Evolutionary conservation across 1,140 invertebrate species (phyloP).

Genomic region (Oreohelix idahoensis): DNA sequence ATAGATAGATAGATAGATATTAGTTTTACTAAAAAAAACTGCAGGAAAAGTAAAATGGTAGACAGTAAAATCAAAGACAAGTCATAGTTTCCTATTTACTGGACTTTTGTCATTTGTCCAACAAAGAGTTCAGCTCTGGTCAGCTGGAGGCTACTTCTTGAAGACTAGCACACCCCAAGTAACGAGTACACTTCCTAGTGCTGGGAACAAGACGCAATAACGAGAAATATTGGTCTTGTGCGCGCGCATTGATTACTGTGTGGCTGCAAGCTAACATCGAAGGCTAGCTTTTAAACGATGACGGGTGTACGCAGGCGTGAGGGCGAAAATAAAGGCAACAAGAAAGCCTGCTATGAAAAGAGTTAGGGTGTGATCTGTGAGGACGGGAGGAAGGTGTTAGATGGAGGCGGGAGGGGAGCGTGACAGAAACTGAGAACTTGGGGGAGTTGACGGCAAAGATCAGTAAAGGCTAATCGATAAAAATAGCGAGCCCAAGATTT

Average conservation of each 20-base stretch:
- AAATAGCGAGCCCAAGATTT: not conserved
- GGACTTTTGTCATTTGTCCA: too few relatives aligned
- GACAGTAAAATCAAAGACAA: too few relatives aligned
- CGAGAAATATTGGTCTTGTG: not conserved
- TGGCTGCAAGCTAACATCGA: not conserved
- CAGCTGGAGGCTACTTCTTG: not conserved
- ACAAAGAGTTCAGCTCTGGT: not conserved
- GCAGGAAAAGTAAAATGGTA: too few relatives aligned
- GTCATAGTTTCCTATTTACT: too few relatives aligned
- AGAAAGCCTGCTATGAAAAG: not conserved
- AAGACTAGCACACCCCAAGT: not conserved
- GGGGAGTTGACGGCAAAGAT: not conserved
- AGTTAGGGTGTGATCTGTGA: not conserved
- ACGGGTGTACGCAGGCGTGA: not conserved
- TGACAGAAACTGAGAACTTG: conserved; percentile 13
- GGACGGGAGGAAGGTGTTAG: not conserved
- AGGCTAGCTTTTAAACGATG: not conserved
- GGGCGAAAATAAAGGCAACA: too few relatives aligned
- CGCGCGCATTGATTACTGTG: not conserved
- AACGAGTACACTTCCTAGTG: not conserved
- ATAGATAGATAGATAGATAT: too few relatives aligned
- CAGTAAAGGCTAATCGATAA: not conserved
- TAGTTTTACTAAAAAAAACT: too few relatives aligned
- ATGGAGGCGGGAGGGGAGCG: not conserved
- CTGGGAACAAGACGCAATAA: not conserved